These are phyloP conservation scores for Dicentrarchus labrax DNA, from an alignment of 2,113 vertebrate species.

Conservation along the genomic window DNA sequence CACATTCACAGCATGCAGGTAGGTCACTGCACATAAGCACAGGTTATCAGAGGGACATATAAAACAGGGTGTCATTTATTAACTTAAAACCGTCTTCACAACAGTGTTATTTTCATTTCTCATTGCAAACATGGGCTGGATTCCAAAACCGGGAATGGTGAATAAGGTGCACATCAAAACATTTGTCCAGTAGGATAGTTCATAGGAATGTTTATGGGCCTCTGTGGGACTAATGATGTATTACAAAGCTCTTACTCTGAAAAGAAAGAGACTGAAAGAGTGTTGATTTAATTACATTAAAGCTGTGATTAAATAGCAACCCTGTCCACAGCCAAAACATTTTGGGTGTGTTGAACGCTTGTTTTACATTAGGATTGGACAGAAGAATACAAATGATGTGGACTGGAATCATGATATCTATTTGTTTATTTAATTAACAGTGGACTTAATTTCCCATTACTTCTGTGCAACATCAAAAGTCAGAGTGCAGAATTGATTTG, in stretches of 20 bases:
- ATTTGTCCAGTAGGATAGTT: constrained; percentile 48
- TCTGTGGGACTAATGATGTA: constrained; percentile 50
- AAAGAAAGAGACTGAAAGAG: constrained; percentile 53
- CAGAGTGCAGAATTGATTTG: background rate
- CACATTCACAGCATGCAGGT: constrained; percentile 54
- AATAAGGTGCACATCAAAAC: constrained; percentile 36
- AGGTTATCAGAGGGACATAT: constrained; percentile 37
- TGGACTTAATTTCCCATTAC: constrained; percentile 14
- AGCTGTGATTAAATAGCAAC: constrained; percentile 58
- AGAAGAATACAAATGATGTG: constrained; percentile 45
- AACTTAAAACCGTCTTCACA: constrained; percentile 23
- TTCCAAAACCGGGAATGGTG: constrained; percentile 36
- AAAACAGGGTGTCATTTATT: constrained; percentile 41
- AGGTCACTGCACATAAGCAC: constrained; percentile 46
- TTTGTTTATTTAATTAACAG: constrained; percentile 39
- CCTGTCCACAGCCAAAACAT: constrained; percentile 48
- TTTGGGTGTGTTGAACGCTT: constrained; percentile 48
- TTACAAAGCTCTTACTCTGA: constrained; percentile 42
- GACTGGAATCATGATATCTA: constrained; percentile 49
- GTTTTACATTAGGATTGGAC: constrained; percentile 58
- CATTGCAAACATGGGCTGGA: background rate
- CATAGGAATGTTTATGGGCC: constrained; percentile 45
- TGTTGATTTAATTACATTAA: constrained; percentile 69
- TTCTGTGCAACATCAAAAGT: background rate
- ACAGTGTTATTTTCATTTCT: constrained; percentile 5